These are phyloP conservation scores for Onthophagus taurus DNA, from an alignment of 1,140 invertebrate species.

Conservation along the genomic window DNA sequence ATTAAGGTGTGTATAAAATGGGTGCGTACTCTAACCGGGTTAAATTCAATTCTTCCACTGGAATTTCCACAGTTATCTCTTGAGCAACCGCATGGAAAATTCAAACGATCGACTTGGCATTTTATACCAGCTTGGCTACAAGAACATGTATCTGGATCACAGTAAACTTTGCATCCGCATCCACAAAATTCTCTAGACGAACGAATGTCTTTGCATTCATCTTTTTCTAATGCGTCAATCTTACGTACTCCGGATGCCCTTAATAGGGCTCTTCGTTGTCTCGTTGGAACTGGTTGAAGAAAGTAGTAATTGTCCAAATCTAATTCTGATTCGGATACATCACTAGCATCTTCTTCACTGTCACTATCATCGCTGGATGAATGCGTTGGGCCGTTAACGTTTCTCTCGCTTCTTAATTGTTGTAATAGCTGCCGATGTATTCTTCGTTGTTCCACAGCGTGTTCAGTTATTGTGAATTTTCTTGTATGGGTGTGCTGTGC, in stretches of 20 bases:
- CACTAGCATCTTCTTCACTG: conserved; percentile 71
- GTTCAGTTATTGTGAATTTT: conserved; percentile 59
- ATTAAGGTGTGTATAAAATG: conserved; percentile 96
- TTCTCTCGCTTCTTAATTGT: conserved; percentile 61
- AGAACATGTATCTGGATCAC: conserved; percentile 90
- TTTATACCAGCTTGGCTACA: conserved; percentile 93
- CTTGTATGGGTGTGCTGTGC: conserved; percentile 70
- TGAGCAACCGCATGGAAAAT: conserved; percentile 94
- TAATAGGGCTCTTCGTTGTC: conserved; percentile 78
- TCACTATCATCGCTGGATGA: conserved; percentile 62
- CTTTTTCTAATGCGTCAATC: conserved; percentile 90
- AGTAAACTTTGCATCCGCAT: conserved; percentile 88
- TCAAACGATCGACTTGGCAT: conserved; percentile 79
- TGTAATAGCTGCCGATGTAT: conserved; percentile 74
- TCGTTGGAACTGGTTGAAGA: conserved; percentile 82
- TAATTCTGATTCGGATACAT: conserved; percentile 72
- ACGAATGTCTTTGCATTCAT: conserved; percentile 87
- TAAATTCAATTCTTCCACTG: conserved; percentile 90
- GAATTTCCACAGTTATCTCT: conserved; percentile 90
- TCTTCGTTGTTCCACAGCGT: conserved; percentile 76
- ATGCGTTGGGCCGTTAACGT: conserved; percentile 36
- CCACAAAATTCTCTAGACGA: conserved; percentile 90
- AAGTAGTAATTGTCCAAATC: conserved; percentile 92
- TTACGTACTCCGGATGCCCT: conserved; percentile 84
- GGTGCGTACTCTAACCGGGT: conserved; percentile 89